A percentile compares a stretch with the other conserved stretches of the same genome.
These are phyloP conservation scores for Styela plicata DNA, from an alignment of 23 tunicate genomes.

Conservation along the genomic window DNA sequence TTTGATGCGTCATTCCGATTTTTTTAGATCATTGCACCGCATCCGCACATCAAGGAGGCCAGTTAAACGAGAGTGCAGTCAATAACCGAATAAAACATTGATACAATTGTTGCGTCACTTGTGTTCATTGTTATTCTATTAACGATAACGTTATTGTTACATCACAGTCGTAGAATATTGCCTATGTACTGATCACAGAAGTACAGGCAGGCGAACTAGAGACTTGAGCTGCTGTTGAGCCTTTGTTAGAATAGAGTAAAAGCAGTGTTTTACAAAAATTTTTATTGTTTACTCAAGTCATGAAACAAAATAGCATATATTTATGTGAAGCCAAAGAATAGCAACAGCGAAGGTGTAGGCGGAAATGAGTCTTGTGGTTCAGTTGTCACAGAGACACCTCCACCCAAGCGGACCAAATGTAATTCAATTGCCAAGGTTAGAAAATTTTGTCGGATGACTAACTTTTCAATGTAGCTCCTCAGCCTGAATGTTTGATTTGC, in stretches of 20 bases:
- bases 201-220: neutral
- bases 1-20: slow-evolving; percentile 21
- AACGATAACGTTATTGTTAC: slow-evolving; percentile 34
- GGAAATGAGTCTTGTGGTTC: neutral
- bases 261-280: neutral
- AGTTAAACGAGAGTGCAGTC: slow-evolving; percentile 28
- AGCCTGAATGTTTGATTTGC: slow-evolving; percentile 52
- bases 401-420: neutral
- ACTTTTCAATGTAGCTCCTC: slow-evolving; percentile 26
- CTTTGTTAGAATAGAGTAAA: slow-evolving; percentile 25
- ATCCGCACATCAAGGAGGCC: slow-evolving; percentile 21
- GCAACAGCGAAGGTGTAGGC: neutral
- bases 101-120: slow-evolving; percentile 27
- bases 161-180: neutral
- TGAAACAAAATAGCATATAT: slow-evolving; percentile 2
- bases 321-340: neutral
- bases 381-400: neutral
- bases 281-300: neutral
- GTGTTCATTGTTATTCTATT: slow-evolving; percentile 14
- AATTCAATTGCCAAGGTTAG: neutral
- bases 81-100: slow-evolving; percentile 6
- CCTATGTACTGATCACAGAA: neutral
- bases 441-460: slow-evolving; percentile 23
- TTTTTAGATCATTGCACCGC: slow-evolving; percentile 20
- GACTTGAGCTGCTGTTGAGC: slow-evolving; percentile 23